These are phyloP conservation scores for Pleuronectes platessa DNA, from an alignment of 2,113 vertebrate species.

Conservation along the genomic window DNA sequence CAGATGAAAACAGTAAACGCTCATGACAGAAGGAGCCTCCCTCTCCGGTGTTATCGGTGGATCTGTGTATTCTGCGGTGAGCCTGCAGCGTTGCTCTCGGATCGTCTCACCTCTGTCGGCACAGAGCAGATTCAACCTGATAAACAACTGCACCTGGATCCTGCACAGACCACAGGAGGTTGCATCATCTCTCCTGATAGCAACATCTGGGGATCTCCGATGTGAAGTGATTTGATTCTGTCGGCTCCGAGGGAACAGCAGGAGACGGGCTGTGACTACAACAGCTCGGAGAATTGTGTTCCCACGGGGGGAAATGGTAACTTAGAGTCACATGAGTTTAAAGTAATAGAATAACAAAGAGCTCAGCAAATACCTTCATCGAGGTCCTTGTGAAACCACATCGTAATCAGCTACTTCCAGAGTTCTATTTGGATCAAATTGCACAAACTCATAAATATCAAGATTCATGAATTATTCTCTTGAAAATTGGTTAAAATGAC, in stretches of 20 bases:
- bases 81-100: conserved; percentile 69
- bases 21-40: not conserved
- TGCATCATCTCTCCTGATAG: conserved; percentile 67
- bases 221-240: conserved; percentile 41
- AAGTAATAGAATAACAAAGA: not conserved
- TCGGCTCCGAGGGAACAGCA: conserved; percentile 42
- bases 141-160: conserved; percentile 75
- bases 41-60: conserved; percentile 2
- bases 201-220: conserved; percentile 37
- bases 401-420: too few species aligned
- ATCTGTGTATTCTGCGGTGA: conserved; percentile 27
- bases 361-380: not conserved
- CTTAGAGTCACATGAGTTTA: not conserved
- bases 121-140: conserved; percentile 82
- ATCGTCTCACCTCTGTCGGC: conserved; percentile 82
- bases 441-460: too few species aligned
- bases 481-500: too few species aligned
- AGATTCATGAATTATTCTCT: too few species aligned
- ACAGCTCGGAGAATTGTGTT: not conserved
- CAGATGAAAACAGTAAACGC: conserved; percentile 3
- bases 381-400: too few species aligned
- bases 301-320: not conserved
- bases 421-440: too few species aligned
- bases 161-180: conserved; percentile 46
- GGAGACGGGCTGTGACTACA: not conserved